Evolutionary conservation across 23 tunicate genomes (phyloP), one percentile per base, ranked within the genome.

Genomic region (Halocynthia roretzi): DNA sequence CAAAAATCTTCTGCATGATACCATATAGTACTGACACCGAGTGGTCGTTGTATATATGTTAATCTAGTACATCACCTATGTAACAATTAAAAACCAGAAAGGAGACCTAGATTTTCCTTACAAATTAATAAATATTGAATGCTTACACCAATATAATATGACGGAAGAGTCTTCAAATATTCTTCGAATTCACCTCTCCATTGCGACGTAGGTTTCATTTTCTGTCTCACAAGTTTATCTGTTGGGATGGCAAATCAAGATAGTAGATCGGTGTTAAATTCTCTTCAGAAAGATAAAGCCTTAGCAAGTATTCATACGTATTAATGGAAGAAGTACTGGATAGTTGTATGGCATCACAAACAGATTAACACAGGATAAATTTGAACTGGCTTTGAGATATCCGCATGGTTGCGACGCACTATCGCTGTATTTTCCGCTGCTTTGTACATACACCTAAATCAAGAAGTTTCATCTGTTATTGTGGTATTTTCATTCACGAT

Each of bases 341-440:
- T 88, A 94, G 65, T 94, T 88, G 75, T 94, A 94, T 7, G 99
- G 99, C 95, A 87, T 88, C 60, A 89, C 90, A 86, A 88, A 88
- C 54, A 94, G 67, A 52, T 94, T 84, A 8, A 88, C 99, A 61
- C 84, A 64, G 15, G 83, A 66, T 23, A 83, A 76, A 61, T 84
- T 82, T 6, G 87, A 68, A 54, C 94, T 94, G 10, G 91, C 83
- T 80, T 94, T 94, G 10, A 94, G 75, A 54, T 88, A 94, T 8
- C 99, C 99, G 82, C 94, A 87, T 8, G 95, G 99, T 17, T 83
- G 87, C 15, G 78, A 73, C 22, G 85, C 57, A 22, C 63, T 55
- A 5, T 52, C 69, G 49, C 84, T 77, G 56, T 87, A 87, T 58
- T 85, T 85, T 52, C 98, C 98, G 60, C 93, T 82, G 81, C 80